A percentile compares a stretch with the other conserved stretches of the same genome.
Conservation (phyloP, 2,797 vertebrate species). For the Bradypus variegatus region DNA sequence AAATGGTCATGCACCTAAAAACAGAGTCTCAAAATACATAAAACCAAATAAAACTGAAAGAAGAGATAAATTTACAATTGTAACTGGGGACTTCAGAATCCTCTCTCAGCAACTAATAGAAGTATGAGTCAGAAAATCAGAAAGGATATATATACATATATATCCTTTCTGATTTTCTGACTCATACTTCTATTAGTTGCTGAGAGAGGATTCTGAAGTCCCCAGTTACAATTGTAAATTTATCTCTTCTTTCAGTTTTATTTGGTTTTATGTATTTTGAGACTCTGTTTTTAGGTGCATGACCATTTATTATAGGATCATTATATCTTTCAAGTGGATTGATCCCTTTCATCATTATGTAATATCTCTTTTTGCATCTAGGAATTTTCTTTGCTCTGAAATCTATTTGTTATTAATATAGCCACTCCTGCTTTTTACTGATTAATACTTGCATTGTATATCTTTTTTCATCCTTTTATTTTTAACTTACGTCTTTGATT, state of each 20-base stretch:
- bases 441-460: background rate
- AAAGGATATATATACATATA: background rate
- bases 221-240: background rate
- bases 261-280: background rate
- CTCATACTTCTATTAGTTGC: background rate
- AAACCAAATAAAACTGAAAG: background rate
- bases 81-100: background rate
- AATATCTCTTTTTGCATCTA: background rate
- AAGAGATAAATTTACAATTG: background rate
- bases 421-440: background rate
- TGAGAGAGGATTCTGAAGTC: background rate
- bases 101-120: background rate
- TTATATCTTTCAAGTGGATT: background rate
- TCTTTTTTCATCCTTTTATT: constrained; percentile 19
- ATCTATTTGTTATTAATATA: background rate
- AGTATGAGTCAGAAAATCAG: background rate
- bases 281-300: background rate
- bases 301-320: background rate
- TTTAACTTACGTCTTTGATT: background rate
- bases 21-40: background rate
- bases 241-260: background rate
- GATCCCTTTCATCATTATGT: background rate
- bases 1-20: background rate
- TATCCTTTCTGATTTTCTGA: background rate
- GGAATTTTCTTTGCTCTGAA: background rate